These are phyloP conservation scores for Galendromus occidentalis DNA, from an alignment of 1,140 invertebrate species.

Conservation along the genomic window DNA sequence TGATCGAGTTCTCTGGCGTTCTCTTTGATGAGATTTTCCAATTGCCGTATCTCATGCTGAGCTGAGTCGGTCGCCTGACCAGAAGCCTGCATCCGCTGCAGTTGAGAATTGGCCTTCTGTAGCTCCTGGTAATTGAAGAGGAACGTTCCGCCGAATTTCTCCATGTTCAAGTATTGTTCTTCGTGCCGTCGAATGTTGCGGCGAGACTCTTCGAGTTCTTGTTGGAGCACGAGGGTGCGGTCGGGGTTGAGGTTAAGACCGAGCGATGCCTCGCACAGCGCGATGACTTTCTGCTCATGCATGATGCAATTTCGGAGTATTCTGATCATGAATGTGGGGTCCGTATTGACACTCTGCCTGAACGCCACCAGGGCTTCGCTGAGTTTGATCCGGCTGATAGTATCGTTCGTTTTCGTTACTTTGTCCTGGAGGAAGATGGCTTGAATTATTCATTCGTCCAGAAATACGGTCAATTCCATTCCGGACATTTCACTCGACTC, in stretches of 20 bases:
- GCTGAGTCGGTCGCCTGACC: not conserved
- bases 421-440: slow-evolving; percentile 2
- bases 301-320: slow-evolving; percentile 22
- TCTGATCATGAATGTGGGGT: too few relatives aligned
- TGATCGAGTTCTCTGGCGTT: not conserved
- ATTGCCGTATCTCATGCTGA: not conserved
- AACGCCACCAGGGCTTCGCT: not conserved
- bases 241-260: slow-evolving; percentile 19
- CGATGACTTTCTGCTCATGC: slow-evolving; percentile 19
- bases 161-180: slow-evolving; percentile 46
- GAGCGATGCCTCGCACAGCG: slow-evolving; percentile 1
- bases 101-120: slow-evolving; percentile 37
- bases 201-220: slow-evolving; percentile 40
- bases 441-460: not conserved
- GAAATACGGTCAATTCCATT: too few relatives aligned
- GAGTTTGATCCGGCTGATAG: slow-evolving; percentile 11
- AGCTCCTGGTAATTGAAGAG: slow-evolving; percentile 65
- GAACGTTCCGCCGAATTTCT: slow-evolving; percentile 62
- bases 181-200: slow-evolving; percentile 42
- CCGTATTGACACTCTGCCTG: slow-evolving; percentile 10
- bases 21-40: not conserved
- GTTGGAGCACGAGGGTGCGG: slow-evolving; percentile 30
- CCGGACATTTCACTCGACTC: too few relatives aligned
- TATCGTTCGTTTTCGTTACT: not conserved
- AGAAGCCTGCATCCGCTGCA: not conserved